A percentile compares a stretch with the other conserved stretches of the same genome.
Evolutionary conservation across 2,113 vertebrate species (phyloP).

Genomic region (Melanocharis versteri): DNA sequence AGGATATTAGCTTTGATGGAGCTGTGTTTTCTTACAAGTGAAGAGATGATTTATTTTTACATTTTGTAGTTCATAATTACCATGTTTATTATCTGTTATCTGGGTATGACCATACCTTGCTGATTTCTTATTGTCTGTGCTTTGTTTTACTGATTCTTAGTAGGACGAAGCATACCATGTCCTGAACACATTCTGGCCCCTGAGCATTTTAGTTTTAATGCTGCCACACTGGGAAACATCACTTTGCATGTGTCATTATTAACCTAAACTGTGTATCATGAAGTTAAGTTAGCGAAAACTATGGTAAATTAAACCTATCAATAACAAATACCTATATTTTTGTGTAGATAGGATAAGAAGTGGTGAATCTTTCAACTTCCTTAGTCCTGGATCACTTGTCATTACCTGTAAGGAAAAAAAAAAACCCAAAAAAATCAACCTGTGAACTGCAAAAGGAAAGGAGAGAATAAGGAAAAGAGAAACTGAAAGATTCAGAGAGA

Average conservation of each 20-base stretch:
- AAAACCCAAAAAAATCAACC: rapidly evolving
- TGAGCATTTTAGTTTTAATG: background rate
- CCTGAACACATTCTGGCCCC: background rate
- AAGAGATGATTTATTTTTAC: background rate
- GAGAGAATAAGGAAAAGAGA: background rate
- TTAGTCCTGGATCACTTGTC: background rate
- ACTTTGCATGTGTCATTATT: background rate
- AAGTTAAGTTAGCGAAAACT: background rate
- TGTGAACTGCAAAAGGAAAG: background rate
- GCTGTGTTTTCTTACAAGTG: background rate
- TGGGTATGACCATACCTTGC: rapidly evolving
- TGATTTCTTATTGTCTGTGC: background rate
- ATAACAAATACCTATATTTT: background rate
- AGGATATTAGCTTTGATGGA: background rate
- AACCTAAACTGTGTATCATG: background rate
- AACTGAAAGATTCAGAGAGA: background rate
- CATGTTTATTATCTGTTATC: background rate
- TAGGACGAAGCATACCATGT: background rate
- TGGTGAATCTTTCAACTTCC: background rate
- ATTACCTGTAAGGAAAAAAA: background rate
- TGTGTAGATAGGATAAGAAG: background rate
- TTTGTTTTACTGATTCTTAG: background rate
- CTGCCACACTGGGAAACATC: background rate
- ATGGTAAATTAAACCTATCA: background rate
- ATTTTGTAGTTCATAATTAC: background rate